Evolutionary conservation across 2,888 invertebrate genomes (phyloP).

Genomic region (Pseudococcus jackbeardsleyi): DNA sequence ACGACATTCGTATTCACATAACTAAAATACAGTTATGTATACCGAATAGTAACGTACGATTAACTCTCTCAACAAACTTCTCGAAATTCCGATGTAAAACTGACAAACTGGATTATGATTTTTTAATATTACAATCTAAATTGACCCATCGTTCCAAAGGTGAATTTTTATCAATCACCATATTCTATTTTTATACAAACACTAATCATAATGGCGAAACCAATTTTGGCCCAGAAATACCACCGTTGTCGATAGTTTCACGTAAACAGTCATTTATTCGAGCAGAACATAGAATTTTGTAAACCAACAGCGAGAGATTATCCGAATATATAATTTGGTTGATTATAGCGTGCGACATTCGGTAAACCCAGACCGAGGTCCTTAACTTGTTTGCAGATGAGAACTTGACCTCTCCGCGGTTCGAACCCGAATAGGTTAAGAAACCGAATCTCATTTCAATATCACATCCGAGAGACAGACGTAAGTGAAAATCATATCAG

Average conservation of each 20-base stretch:
- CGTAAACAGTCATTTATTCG: conserved; percentile 7
- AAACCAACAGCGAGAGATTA: not conserved
- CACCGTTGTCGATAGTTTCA: not conserved
- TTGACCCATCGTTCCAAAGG: not conserved
- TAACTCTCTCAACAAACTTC: not conserved
- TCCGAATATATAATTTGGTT: conserved; percentile 49
- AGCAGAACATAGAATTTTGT: conserved; percentile 23
- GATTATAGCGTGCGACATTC: conserved; percentile 48
- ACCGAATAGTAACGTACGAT: not conserved
- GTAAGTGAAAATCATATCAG: conserved; percentile 51
- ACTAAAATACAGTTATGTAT: not conserved
- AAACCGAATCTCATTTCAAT: conserved; percentile 46
- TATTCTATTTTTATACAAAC: not conserved
- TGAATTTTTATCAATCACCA: not conserved
- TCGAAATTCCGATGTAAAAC: not conserved
- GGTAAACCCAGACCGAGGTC: conserved; percentile 52
- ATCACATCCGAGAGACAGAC: not conserved
- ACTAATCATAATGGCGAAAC: not conserved
- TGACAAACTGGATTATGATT: not conserved
- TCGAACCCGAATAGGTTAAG: conserved; percentile 37
- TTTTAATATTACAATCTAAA: too few species aligned
- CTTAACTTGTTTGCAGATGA: conserved; percentile 52
- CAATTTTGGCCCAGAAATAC: not conserved
- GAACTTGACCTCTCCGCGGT: conserved; percentile 52
- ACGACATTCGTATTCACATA: conserved; percentile 25